phyloP scores from a whole-genome alignment of 2,797 vertebrate genomes.

The Poeciliopsis paucimaculata region DNA sequence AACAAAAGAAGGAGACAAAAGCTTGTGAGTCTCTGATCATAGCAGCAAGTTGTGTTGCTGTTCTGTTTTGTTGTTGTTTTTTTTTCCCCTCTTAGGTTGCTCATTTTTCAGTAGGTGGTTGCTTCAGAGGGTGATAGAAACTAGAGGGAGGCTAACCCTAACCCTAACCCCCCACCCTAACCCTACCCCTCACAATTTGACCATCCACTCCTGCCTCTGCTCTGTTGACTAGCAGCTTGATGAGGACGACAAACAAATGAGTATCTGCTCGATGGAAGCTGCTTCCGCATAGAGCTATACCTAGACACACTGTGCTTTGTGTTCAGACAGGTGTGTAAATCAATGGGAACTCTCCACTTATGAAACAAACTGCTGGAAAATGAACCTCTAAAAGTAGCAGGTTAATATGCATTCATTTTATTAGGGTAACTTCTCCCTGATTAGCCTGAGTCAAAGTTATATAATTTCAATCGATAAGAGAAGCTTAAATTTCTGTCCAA shows the following conservation, averaged over 20 bases:
- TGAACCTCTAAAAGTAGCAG: neutral
- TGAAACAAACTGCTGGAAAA: neutral
- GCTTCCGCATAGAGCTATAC: neutral
- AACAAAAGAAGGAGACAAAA: conserved; percentile 49
- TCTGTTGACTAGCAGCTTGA: conserved; percentile 1
- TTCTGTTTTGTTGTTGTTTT: conserved; percentile 42
- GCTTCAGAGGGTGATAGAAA: conserved; percentile 38
- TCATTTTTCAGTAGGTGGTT: conserved; percentile 19
- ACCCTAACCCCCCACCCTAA: too few relatives aligned
- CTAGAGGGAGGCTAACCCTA: neutral
- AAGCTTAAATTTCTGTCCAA: neutral
- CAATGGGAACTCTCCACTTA: neutral
- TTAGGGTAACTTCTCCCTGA: neutral
- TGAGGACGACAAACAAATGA: conserved; percentile 9
- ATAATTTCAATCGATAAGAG: neutral
- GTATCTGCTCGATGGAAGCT: neutral
- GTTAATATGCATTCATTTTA: neutral
- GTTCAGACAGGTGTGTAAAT: neutral
- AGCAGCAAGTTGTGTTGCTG: conserved; percentile 30
- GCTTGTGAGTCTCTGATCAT: conserved; percentile 40
- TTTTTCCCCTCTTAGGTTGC: conserved; percentile 15
- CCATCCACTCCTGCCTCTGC: neutral
- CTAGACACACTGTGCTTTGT: neutral
- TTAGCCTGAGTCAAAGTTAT: neutral
- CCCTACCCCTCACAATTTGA: neutral